A percentile compares a stretch with the other conserved stretches of the same genome.
These are phyloP conservation scores for Trichoplusia ni DNA, from an alignment of 1,140 invertebrate genomes.

Conservation along the genomic window DNA sequence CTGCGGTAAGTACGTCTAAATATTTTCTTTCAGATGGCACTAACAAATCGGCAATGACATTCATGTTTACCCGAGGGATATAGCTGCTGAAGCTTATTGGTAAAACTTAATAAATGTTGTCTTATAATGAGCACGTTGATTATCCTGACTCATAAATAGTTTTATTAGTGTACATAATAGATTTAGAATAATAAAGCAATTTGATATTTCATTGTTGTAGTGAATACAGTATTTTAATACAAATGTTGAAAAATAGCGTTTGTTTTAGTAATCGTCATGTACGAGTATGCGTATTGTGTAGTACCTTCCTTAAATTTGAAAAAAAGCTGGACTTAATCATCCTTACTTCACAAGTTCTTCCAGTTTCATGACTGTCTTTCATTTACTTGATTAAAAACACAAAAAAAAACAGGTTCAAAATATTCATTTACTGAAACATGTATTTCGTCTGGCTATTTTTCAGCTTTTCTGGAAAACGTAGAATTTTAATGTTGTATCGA, in stretches of 20 bases:
- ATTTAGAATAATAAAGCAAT: slow-evolving; percentile 65
- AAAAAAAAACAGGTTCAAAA: no score
- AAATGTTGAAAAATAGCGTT: slow-evolving; percentile 66
- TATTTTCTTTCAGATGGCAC: slow-evolving; percentile 52
- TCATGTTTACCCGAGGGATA: slow-evolving; percentile 19
- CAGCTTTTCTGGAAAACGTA: slow-evolving; percentile 48
- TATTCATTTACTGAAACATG: no score
- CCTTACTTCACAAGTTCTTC: no score
- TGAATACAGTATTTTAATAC: slow-evolving; percentile 72
- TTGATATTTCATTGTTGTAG: slow-evolving; percentile 66
- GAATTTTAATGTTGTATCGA: slow-evolving; percentile 35
- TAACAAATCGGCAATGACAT: slow-evolving; percentile 31
- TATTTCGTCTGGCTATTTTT: slow-evolving; percentile 11
- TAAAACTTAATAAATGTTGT: slow-evolving; percentile 36
- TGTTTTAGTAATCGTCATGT: slow-evolving; percentile 62
- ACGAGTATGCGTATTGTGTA: slow-evolving; percentile 60
- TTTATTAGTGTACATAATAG: slow-evolving; percentile 73
- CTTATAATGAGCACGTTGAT: slow-evolving; percentile 74
- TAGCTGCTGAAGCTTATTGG: slow-evolving; percentile 32
- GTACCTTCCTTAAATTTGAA: slow-evolving; percentile 58
- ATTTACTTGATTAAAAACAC: no score
- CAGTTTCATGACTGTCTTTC: no score
- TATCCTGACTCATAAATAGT: slow-evolving; percentile 66
- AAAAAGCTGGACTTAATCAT: slow-evolving; percentile 10
- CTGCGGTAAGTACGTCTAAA: slow-evolving; percentile 34